Evolutionary conservation across 1,140 invertebrate genomes (phyloP).

Genomic region (Kradibia gibbosae): DNA sequence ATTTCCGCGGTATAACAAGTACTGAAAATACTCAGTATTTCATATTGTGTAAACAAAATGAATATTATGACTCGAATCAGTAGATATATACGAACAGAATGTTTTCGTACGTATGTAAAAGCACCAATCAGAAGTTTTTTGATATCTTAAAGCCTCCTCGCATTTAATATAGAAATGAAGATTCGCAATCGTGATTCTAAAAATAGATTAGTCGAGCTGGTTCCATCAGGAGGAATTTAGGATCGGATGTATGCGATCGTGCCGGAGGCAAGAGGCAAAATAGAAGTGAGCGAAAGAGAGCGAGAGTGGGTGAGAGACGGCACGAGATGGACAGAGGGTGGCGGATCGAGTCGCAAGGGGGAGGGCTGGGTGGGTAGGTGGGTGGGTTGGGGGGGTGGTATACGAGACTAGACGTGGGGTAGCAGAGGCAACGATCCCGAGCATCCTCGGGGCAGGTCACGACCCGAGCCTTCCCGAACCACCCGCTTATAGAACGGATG

Average conservation of each 20-base stretch:
- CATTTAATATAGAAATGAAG: slow-evolving; percentile 7
- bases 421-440: slow-evolving; percentile 49
- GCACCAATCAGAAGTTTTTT: background rate
- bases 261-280: slow-evolving; percentile 24
- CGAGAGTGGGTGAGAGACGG: slow-evolving; percentile 39
- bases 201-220: slow-evolving; percentile 33
- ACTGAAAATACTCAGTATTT: too few species aligned
- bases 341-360: too few species aligned
- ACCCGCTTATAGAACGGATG: slow-evolving; percentile 61
- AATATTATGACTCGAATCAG: too few species aligned
- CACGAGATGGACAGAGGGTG: slow-evolving; percentile 33
- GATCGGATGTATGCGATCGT: slow-evolving; percentile 37
- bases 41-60: too few species aligned
- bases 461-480: slow-evolving; percentile 61
- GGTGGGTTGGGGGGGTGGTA: slow-evolving; percentile 46
- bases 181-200: background rate
- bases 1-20: too few species aligned
- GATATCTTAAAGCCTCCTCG: background rate
- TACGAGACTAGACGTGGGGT: slow-evolving; percentile 45
- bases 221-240: slow-evolving; percentile 35
- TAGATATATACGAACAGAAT: too few species aligned
- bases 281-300: slow-evolving; percentile 43
- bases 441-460: slow-evolving; percentile 58
- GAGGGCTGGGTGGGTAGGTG: slow-evolving; percentile 19
- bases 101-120: background rate